These are phyloP conservation scores for Drosophila bipectinata DNA, from an alignment of 1,140 invertebrate species.

Conservation along the genomic window DNA sequence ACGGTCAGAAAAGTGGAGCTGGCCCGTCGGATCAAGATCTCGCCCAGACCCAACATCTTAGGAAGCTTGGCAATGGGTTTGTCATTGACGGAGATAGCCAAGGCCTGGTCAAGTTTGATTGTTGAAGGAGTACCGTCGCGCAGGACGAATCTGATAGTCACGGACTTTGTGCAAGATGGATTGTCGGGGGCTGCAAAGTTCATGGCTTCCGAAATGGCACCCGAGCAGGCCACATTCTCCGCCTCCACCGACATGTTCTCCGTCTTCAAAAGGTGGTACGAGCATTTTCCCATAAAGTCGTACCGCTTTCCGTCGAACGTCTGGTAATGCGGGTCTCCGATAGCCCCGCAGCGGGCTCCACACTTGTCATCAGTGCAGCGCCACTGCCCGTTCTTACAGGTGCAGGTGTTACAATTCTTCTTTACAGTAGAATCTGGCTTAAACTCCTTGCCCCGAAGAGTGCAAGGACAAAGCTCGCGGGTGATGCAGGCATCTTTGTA, in stretches of 20 bases:
- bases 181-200: constrained; percentile 86
- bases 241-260: constrained; percentile 89
- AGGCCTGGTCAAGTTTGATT: constrained; percentile 90
- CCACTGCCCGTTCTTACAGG: constrained; percentile 87
- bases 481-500: constrained; percentile 90
- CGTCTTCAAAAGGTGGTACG: constrained; percentile 90
- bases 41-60: constrained; percentile 85
- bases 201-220: constrained; percentile 90
- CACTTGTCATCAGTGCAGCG: constrained; percentile 90
- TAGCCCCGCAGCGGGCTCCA: constrained; percentile 89
- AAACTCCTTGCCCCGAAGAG: constrained; percentile 90
- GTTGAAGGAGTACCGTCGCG: constrained; percentile 83
- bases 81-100: constrained; percentile 88
- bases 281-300: constrained; percentile 95
- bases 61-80: constrained; percentile 89
- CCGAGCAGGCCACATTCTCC: constrained; percentile 92
- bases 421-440: constrained; percentile 88
- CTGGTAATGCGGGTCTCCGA: constrained; percentile 95
- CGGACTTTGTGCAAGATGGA: constrained; percentile 92
- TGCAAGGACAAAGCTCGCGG: constrained; percentile 90
- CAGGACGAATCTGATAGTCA: constrained; percentile 86
- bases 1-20: constrained; percentile 91
- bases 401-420: constrained; percentile 93
- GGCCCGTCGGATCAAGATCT: constrained; percentile 87
- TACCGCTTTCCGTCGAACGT: constrained; percentile 94